Conservation (phyloP, 1,140 invertebrate species). For the Magallana ariakensis region DNA sequence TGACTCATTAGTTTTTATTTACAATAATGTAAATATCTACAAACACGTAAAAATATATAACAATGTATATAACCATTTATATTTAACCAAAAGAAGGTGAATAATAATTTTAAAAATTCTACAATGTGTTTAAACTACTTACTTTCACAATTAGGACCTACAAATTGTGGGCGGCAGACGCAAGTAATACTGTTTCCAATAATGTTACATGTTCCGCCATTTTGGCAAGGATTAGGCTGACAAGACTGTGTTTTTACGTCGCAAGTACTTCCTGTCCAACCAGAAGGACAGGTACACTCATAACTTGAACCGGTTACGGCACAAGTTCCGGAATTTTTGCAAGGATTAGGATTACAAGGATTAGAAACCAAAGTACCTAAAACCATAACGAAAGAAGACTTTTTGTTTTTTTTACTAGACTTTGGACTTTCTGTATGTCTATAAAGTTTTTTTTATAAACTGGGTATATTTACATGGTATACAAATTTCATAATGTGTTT, state of each 20-base stretch:
- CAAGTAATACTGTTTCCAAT: constrained; percentile 25
- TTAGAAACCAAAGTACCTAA: neutral
- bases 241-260: constrained; percentile 10
- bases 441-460: no score
- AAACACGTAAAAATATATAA: no score
- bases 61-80: no score
- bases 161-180: neutral
- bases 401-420: no score
- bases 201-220: constrained; percentile 5
- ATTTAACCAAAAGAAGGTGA: no score
- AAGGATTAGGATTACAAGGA: constrained; percentile 45
- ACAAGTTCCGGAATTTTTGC: constrained; percentile 46
- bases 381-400: neutral
- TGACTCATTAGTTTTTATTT: no score
- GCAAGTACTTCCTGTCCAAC: constrained; percentile 37
- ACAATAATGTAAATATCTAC: no score
- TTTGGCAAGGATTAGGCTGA: constrained; percentile 12
- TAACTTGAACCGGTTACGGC: constrained; percentile 24
- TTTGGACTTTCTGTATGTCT: no score
- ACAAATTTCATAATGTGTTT: neutral
- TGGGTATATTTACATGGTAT: no score
- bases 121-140: no score
- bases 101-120: no score
- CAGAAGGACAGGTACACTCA: constrained; percentile 40
- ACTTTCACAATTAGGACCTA: neutral